A percentile compares a stretch with the other conserved stretches of the same genome.
Conservation (phyloP, 2,888 invertebrate genomes). For the Drosophila limbata region DNA sequence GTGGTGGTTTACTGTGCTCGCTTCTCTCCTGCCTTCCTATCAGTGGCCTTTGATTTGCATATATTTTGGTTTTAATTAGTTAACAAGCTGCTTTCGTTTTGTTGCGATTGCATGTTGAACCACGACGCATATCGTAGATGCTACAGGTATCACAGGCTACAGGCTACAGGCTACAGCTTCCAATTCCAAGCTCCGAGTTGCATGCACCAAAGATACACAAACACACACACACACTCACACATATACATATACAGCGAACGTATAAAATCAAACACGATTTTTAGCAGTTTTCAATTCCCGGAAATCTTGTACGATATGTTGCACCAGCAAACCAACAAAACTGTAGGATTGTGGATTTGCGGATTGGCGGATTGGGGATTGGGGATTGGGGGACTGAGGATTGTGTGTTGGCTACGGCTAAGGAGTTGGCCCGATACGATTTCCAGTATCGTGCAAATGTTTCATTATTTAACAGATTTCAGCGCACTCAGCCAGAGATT, state of each 20-base stretch:
- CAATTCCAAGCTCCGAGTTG: conserved; percentile 39
- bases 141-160: conserved; percentile 53
- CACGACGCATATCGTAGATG: conserved; percentile 80
- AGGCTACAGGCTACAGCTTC: conserved; percentile 23
- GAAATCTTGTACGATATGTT: conserved; percentile 80
- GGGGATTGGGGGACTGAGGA: conserved; percentile 37
- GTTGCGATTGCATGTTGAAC: conserved; percentile 81
- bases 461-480: conserved; percentile 80
- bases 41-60: conserved; percentile 83
- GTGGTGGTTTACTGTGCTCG: neutral
- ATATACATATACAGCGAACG: conserved; percentile 41
- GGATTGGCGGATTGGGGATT: conserved; percentile 25
- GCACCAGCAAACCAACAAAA: conserved; percentile 56
- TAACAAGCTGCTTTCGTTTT: conserved; percentile 84
- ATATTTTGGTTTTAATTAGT: conserved; percentile 84
- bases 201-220: conserved; percentile 46
- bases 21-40: conserved; percentile 14
- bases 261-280: conserved; percentile 82
- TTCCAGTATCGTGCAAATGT: conserved; percentile 80
- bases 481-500: conserved; percentile 53
- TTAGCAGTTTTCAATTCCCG: conserved; percentile 80
- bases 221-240: conserved; percentile 23
- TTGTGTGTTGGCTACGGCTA: conserved; percentile 24
- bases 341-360: conserved; percentile 41
- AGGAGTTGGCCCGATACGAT: conserved; percentile 60